A percentile compares a stretch with the other conserved stretches of the same genome.
These are phyloP conservation scores for Ditula angustiorana DNA, from an alignment of 2,888 invertebrate genomes.

Conservation along the genomic window DNA sequence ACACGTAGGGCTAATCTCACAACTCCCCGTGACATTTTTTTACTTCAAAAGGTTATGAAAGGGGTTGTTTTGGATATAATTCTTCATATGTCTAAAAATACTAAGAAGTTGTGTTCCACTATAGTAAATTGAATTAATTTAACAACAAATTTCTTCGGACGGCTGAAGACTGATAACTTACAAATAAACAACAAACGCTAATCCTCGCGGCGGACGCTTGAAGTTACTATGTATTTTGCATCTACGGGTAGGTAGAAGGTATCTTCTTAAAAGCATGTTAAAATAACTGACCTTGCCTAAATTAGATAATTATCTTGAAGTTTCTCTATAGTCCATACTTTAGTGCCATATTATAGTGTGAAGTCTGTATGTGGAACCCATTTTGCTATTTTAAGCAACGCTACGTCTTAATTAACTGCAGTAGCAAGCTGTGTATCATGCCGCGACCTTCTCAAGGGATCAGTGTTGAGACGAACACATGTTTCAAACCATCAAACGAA, in stretches of 20 bases:
- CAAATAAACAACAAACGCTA: too few relatives aligned
- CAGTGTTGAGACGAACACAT: slow-evolving; percentile 76
- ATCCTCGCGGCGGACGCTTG: too few relatives aligned
- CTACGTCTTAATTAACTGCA: slow-evolving; percentile 61
- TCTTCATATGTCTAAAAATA: slow-evolving; percentile 58
- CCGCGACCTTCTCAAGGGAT: slow-evolving; percentile 65
- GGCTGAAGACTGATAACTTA: too few relatives aligned
- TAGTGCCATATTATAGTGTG: background rate
- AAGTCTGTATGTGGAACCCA: slow-evolving; percentile 23
- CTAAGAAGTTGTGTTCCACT: background rate
- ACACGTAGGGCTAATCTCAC: slow-evolving; percentile 76
- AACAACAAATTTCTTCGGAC: too few relatives aligned
- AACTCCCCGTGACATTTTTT: slow-evolving; percentile 63
- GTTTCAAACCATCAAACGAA: slow-evolving; percentile 77
- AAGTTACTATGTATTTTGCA: too few relatives aligned
- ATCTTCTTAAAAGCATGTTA: too few relatives aligned
- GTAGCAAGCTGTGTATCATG: slow-evolving; percentile 68
- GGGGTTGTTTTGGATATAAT: slow-evolving; percentile 61
- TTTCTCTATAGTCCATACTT: background rate
- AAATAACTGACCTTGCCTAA: too few relatives aligned
- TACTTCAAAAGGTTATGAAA: slow-evolving; percentile 60
- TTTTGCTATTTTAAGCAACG: slow-evolving; percentile 37
- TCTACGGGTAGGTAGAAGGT: too few relatives aligned
- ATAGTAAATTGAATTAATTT: too few relatives aligned
- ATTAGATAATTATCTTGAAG: too few relatives aligned